These are phyloP conservation scores for Heliothis peltigera DNA, from an alignment of 2,888 invertebrate genomes.

Conservation along the genomic window DNA sequence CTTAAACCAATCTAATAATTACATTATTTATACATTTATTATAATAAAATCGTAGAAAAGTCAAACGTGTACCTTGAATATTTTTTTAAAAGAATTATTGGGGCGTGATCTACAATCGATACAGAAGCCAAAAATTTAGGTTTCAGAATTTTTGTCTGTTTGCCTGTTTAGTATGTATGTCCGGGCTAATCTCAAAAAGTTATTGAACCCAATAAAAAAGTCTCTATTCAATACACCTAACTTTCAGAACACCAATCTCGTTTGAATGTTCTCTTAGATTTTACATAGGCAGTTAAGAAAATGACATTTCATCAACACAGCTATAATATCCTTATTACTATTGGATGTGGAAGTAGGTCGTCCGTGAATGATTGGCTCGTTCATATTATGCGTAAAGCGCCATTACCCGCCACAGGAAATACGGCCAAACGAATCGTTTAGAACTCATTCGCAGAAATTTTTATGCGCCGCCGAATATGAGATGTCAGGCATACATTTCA, in stretches of 20 bases:
- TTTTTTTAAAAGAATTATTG: too few relatives aligned
- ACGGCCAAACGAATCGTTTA: slow-evolving; percentile 48
- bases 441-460: slow-evolving; percentile 50
- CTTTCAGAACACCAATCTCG: background rate
- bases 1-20: too few relatives aligned
- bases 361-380: slow-evolving; percentile 58
- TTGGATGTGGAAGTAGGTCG: slow-evolving; percentile 61
- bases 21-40: too few relatives aligned
- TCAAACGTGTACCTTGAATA: too few relatives aligned
- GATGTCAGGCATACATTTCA: slow-evolving; percentile 30
- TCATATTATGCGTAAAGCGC: slow-evolving; percentile 55
- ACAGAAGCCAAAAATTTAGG: too few relatives aligned
- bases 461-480: slow-evolving; percentile 44
- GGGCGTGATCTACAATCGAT: too few relatives aligned
- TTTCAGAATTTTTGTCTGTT: too few relatives aligned
- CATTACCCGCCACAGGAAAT: slow-evolving; percentile 48
- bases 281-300: slow-evolving; percentile 49
- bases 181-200: too few relatives aligned
- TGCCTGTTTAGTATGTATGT: too few relatives aligned
- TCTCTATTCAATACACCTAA: too few relatives aligned
- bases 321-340: slow-evolving; percentile 56
- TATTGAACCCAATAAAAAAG: too few relatives aligned
- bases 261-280: slow-evolving; percentile 13
- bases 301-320: slow-evolving; percentile 50
- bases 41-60: too few relatives aligned